Evolutionary conservation across 2,797 vertebrate genomes (phyloP).

Genomic region (Tenualosa ilisha): DNA sequence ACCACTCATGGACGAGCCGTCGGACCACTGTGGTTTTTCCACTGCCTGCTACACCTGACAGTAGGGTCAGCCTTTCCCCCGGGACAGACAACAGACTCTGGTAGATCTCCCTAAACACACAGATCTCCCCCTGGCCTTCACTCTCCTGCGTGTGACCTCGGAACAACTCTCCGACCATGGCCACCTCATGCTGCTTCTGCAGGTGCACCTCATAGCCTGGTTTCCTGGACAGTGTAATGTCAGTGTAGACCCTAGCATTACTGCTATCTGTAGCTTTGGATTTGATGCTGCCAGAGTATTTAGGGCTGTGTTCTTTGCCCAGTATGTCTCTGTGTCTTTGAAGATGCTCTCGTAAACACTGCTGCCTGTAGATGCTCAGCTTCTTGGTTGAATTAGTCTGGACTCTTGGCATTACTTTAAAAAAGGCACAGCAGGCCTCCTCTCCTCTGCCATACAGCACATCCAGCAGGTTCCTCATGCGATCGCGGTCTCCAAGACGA

Average conservation of each 20-base stretch:
- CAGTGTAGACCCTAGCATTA: slow-evolving; percentile 39
- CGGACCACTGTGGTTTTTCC: slow-evolving; percentile 60
- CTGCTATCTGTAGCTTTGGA: background rate
- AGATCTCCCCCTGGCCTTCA: slow-evolving; percentile 36
- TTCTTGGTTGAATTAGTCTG: background rate
- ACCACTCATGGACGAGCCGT: slow-evolving; percentile 54
- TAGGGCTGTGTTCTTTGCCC: slow-evolving; percentile 45
- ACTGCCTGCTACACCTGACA: slow-evolving; percentile 61
- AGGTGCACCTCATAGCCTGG: slow-evolving; percentile 32
- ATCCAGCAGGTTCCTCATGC: slow-evolving; percentile 56
- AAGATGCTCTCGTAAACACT: slow-evolving; percentile 34
- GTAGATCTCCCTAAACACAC: slow-evolving; percentile 50
- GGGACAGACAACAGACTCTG: slow-evolving; percentile 42
- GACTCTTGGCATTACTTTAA: slow-evolving; percentile 40
- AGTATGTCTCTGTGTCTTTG: slow-evolving; percentile 55
- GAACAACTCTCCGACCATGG: slow-evolving; percentile 55
- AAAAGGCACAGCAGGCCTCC: slow-evolving; percentile 54
- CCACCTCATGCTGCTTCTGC: slow-evolving; percentile 54
- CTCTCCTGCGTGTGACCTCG: slow-evolving; percentile 32
- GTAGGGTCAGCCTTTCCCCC: slow-evolving; percentile 43
- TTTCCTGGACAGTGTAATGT: slow-evolving; percentile 52
- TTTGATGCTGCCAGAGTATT: slow-evolving; percentile 45
- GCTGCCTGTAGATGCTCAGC: background rate
- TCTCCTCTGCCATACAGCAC: slow-evolving; percentile 59
- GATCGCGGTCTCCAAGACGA: slow-evolving; percentile 44